These are phyloP conservation scores for Bergia puertoricense DNA, from an alignment of 92 coral and sea anemone genomes.

Conservation along the genomic window DNA sequence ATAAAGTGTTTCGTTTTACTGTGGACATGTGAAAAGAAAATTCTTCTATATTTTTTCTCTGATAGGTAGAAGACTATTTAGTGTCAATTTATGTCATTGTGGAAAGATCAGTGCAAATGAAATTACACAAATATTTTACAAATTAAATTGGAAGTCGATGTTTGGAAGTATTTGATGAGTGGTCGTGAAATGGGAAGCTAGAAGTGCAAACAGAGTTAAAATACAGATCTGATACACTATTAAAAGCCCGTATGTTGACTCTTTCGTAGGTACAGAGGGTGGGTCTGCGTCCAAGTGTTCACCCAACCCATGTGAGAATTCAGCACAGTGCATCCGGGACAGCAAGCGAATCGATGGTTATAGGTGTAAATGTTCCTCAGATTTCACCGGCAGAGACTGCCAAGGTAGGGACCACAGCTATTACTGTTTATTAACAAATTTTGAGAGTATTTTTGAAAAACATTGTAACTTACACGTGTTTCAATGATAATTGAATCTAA, in stretches of 20 bases:
- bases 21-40: too few relatives aligned
- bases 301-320: conserved; percentile 93
- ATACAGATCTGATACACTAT: background rate
- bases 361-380: conserved; percentile 91
- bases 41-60: background rate
- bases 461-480: too few relatives aligned
- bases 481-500: too few relatives aligned
- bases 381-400: conserved; percentile 94
- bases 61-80: background rate
- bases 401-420: conserved; percentile 66
- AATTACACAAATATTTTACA: background rate
- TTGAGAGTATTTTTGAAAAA: too few relatives aligned
- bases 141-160: too few relatives aligned
- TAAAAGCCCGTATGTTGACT: background rate
- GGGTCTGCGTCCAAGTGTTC: conserved; percentile 67
- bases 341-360: conserved; percentile 94
- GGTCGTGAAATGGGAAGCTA: background rate
- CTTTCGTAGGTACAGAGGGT: conserved; percentile 51
- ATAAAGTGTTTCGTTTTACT: background rate
- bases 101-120: background rate
- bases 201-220: background rate
- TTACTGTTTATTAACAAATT: background rate
- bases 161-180: background rate
- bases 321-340: conserved; percentile 87
- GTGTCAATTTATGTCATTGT: background rate